Evolutionary conservation across 1,140 invertebrate genomes (phyloP).

Genomic region (Drosophila ambigua): DNA sequence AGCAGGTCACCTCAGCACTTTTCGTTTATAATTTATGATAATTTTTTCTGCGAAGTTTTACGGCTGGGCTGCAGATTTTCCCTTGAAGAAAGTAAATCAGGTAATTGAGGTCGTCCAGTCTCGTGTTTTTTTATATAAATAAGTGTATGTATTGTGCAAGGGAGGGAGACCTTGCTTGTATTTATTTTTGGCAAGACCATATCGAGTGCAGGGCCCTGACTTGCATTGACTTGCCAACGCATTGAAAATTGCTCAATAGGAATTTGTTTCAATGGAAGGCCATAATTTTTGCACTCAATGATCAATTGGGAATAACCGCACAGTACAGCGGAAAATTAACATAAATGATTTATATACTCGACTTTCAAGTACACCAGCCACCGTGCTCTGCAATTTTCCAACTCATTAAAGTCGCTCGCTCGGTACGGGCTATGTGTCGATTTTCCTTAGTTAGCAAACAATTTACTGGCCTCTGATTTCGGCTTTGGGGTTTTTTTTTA

Average conservation of each 20-base stretch:
- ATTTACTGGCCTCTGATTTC: slow-evolving; percentile 26
- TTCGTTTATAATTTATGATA: slow-evolving; percentile 36
- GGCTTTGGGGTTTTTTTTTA: slow-evolving; percentile 25
- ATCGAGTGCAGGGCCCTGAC: slow-evolving; percentile 65
- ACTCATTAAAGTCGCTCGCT: slow-evolving; percentile 59
- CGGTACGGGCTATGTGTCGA: slow-evolving; percentile 18
- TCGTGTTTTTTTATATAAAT: slow-evolving; percentile 33
- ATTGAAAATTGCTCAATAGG: slow-evolving; percentile 58
- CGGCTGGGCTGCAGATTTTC: slow-evolving; percentile 28
- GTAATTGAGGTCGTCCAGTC: slow-evolving; percentile 64
- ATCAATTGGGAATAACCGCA: slow-evolving; percentile 34
- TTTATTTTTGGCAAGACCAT: slow-evolving; percentile 59
- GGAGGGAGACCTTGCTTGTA: neutral
- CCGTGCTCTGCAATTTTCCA: slow-evolving; percentile 65
- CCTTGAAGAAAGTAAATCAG: slow-evolving; percentile 67
- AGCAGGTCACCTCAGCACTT: slow-evolving; percentile 34
- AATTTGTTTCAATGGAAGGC: slow-evolving; percentile 59
- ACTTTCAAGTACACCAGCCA: slow-evolving; percentile 46
- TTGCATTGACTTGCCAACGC: slow-evolving; percentile 53
- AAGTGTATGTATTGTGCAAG: slow-evolving; percentile 23
- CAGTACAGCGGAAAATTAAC: slow-evolving; percentile 39
- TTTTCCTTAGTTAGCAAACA: slow-evolving; percentile 42
- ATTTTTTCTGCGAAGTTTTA: slow-evolving; percentile 16
- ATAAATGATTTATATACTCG: slow-evolving; percentile 74
- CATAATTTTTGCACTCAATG: slow-evolving; percentile 57